A percentile compares a stretch with the other conserved stretches of the same genome.
Evolutionary conservation across 2,888 invertebrate genomes (phyloP).

Genomic region (Tenthredo mesomela): DNA sequence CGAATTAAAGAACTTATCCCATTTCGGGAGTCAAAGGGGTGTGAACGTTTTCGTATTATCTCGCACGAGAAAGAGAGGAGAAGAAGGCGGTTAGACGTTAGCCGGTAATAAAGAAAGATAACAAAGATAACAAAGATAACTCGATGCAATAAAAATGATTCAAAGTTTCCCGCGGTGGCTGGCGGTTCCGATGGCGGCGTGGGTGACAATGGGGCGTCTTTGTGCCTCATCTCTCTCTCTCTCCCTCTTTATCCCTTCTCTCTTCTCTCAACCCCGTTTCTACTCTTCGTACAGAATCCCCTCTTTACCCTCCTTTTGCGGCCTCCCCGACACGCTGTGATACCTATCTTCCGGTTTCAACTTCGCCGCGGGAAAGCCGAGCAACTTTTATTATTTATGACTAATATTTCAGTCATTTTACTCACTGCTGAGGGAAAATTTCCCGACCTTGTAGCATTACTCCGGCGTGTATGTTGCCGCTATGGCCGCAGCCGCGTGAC

Average conservation of each 20-base stretch:
- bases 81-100: conserved; percentile 52
- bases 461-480: not conserved
- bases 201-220: conserved; percentile 78
- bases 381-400: conserved; percentile 78
- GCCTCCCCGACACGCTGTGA: conserved; percentile 73
- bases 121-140: conserved; percentile 76
- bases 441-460: conserved; percentile 20
- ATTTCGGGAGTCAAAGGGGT: conserved; percentile 78
- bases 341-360: conserved; percentile 79
- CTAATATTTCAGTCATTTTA: conserved; percentile 75
- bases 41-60: conserved; percentile 77
- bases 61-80: conserved; percentile 64
- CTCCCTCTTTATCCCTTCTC: conserved; percentile 62
- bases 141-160: conserved; percentile 79
- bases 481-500: not conserved
- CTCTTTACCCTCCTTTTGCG: conserved; percentile 61
- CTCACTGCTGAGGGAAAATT: conserved; percentile 43
- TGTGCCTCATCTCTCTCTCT: conserved; percentile 71
- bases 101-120: conserved; percentile 54
- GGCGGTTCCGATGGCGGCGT: conserved; percentile 77
- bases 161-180: conserved; percentile 78
- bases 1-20: conserved; percentile 78
- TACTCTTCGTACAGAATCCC: conserved; percentile 60
- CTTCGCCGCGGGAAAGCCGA: conserved; percentile 75
- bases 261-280: conserved; percentile 65